Conservation (phyloP, 2,797 vertebrate species). For the Pipistrellus pygmaeus region DNA sequence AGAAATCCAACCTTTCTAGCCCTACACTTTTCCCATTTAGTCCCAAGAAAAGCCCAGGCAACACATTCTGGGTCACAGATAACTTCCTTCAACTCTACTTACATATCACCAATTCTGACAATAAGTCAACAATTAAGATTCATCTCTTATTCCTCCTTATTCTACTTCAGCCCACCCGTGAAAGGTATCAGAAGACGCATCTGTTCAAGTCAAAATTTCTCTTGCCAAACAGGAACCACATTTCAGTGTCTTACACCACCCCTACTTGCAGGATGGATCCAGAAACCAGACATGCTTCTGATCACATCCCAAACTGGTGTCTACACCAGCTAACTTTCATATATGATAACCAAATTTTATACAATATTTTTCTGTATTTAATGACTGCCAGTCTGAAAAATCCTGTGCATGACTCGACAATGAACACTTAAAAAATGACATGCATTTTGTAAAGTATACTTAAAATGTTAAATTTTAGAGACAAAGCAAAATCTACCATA, state of each 20-base stretch:
- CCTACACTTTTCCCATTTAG: conserved; percentile 35
- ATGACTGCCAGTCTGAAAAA: conserved; percentile 40
- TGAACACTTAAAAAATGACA: conserved; percentile 27
- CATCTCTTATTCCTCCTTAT: conserved; percentile 10
- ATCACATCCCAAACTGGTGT: background rate
- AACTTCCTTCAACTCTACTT: conserved; percentile 15
- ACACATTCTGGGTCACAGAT: conserved; percentile 20
- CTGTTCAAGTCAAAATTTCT: conserved; percentile 26
- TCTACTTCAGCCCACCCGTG: conserved; percentile 36
- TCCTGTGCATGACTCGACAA: conserved; percentile 22
- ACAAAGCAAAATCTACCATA: conserved; percentile 62
- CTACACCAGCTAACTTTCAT: conserved; percentile 14
- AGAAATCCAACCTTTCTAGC: conserved; percentile 19
- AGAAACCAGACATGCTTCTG: conserved; percentile 22
- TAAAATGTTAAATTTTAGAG: conserved; percentile 67
- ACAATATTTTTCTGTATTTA: conserved; percentile 57
- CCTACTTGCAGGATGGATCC: background rate
- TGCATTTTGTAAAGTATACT: conserved; percentile 50
- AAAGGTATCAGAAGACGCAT: conserved; percentile 34
- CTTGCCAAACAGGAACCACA: conserved; percentile 33
- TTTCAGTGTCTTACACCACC: background rate
- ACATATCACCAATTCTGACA: conserved; percentile 54
- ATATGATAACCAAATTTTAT: conserved; percentile 31
- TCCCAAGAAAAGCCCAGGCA: conserved; percentile 27
- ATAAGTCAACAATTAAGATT: conserved; percentile 39